phyloP scores from a whole-genome alignment of 2,113 vertebrate genomes.

The Carassius gibelio region DNA sequence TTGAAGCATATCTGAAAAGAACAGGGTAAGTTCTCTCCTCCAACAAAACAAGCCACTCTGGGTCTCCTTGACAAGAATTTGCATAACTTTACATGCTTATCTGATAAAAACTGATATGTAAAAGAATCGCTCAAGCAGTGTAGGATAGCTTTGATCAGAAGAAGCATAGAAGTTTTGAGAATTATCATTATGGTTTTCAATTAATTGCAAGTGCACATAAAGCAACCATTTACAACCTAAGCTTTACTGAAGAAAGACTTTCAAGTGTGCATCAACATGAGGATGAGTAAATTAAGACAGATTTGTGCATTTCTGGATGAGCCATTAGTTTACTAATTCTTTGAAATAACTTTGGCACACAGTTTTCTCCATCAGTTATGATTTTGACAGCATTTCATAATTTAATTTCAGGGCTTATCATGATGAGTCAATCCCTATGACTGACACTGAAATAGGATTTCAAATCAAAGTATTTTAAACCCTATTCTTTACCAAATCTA shows the following conservation, averaged over 20 bases:
- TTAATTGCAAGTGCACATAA: neutral
- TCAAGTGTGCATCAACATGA: neutral
- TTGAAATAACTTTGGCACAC: neutral
- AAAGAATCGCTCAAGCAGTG: neutral
- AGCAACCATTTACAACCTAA: neutral
- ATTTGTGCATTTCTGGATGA: neutral
- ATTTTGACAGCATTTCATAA: neutral
- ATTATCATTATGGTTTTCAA: neutral
- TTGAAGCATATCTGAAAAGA: neutral
- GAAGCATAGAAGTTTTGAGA: neutral
- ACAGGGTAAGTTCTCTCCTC: neutral
- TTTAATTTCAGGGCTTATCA: neutral
- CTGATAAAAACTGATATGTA: slow-evolving; percentile 29
- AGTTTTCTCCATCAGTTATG: neutral
- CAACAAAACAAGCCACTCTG: neutral
- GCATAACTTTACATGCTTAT: slow-evolving; percentile 24
- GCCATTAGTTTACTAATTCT: neutral
- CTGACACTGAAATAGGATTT: neutral
- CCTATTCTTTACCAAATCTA: neutral
- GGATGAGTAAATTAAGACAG: neutral
- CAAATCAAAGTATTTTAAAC: neutral
- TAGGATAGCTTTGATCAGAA: neutral
- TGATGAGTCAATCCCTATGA: neutral
- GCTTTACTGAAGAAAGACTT: neutral
- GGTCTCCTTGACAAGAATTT: neutral